Evolutionary conservation across 2,113 vertebrate genomes (phyloP).

Genomic region (Spea multiplicata): DNA sequence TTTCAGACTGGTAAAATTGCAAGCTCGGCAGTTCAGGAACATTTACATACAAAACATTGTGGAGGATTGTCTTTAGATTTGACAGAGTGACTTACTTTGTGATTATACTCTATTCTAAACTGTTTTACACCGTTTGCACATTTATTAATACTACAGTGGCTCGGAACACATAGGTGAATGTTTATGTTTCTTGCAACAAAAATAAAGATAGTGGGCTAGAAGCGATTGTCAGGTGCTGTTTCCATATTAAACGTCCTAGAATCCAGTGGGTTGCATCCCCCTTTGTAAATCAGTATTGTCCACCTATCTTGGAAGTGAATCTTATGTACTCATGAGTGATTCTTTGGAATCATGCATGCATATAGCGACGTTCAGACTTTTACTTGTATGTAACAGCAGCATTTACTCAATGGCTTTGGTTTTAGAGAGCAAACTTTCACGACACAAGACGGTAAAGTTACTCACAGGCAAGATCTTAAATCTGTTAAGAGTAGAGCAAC

Average conservation of each 20-base stretch:
- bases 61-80: not conserved
- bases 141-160: not conserved
- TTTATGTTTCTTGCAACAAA: not conserved
- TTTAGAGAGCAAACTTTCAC: too few species aligned
- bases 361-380: conserved; percentile 3
- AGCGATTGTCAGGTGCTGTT: conserved; percentile 31
- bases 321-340: conserved; percentile 6
- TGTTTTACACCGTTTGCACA: not conserved
- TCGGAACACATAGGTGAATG: conserved; percentile 1
- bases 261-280: conserved; percentile 17
- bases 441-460: not conserved
- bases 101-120: not conserved
- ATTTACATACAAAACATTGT: not conserved
- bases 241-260: conserved; percentile 13
- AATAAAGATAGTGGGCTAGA: conserved; percentile 3
- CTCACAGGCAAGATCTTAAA: conserved; percentile 5
- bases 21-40: too few species aligned
- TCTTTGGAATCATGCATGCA: conserved; percentile 20
- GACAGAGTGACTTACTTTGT: not conserved
- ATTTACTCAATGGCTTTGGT: not conserved
- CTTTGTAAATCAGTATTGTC: conserved; percentile 11
- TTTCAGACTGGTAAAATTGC: too few species aligned
- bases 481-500: conserved; percentile 16
- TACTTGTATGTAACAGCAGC: conserved; percentile 12
- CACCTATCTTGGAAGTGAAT: conserved; percentile 20